A percentile compares a stretch with the other conserved stretches of the same genome.
These are phyloP conservation scores for Hydrophis major DNA, from an alignment of 2,797 vertebrate genomes.

Conservation along the genomic window DNA sequence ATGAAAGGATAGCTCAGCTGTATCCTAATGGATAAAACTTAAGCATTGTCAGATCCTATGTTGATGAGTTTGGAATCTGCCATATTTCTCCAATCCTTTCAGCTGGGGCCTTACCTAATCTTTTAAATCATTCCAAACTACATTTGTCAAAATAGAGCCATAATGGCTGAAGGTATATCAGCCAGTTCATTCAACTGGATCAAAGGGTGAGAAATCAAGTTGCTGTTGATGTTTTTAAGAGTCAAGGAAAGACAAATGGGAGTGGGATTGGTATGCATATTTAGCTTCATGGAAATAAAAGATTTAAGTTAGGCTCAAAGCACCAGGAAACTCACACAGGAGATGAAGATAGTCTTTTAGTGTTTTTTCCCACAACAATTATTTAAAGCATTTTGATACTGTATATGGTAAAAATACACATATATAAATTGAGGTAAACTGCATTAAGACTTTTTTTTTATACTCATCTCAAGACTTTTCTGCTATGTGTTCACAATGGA, in stretches of 20 bases:
- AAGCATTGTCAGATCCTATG: neutral
- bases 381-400: neutral
- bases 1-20: neutral
- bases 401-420: neutral
- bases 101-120: neutral
- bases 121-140: constrained; percentile 7
- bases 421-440: too few relatives aligned
- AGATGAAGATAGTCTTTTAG: neutral
- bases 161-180: constrained; percentile 27
- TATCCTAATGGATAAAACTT: neutral
- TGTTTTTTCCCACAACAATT: neutral
- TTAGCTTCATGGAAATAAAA: neutral
- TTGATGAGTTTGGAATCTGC: constrained; percentile 16
- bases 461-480: neutral
- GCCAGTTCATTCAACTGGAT: constrained; percentile 14
- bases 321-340: neutral
- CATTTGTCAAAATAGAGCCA: constrained; percentile 15
- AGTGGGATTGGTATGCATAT: too few relatives aligned
- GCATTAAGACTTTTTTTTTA: neutral
- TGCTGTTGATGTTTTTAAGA: neutral
- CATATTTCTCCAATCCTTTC: neutral
- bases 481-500: neutral
- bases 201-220: neutral
- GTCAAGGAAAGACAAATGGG: neutral
- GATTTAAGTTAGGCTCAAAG: neutral